Percentiles rank a stretch among this genome's conserved stretches.
Conservation (phyloP, 1,140 invertebrate genomes). For the Berghia stephanieae region DNA sequence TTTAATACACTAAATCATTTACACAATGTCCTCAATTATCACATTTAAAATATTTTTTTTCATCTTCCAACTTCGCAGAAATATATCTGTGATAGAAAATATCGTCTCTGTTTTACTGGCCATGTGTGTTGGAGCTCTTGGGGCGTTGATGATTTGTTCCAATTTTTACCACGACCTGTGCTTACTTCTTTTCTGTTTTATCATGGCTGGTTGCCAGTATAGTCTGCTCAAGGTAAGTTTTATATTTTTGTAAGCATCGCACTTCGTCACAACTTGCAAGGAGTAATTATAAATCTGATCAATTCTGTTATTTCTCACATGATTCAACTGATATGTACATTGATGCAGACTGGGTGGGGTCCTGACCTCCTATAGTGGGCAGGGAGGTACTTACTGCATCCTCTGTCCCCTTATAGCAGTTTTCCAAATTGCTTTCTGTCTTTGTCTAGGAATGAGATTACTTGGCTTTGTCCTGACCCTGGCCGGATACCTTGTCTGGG, state of each 20-base stretch:
- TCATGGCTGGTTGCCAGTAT: constrained; percentile 97
- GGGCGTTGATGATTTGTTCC: constrained; percentile 82
- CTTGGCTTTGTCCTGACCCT: no score
- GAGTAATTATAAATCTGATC: no score
- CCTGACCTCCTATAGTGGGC: no score
- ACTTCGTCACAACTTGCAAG: no score
- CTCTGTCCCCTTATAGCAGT: no score
- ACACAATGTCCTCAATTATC: not conserved
- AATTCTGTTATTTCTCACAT: no score
- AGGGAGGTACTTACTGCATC: no score
- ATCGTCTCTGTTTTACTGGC: constrained; percentile 85
- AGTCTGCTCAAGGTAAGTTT: constrained; percentile 83
- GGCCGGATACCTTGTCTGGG: no score
- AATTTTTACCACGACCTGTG: constrained; percentile 91
- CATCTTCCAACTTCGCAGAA: constrained; percentile 68
- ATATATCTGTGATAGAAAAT: constrained; percentile 84
- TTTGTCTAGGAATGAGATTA: no score
- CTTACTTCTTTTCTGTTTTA: constrained; percentile 94
- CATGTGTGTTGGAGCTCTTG: constrained; percentile 85
- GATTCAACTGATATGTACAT: no score
- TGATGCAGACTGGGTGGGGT: no score
- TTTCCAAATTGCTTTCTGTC: no score
- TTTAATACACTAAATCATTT: not conserved
- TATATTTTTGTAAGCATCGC: not conserved
- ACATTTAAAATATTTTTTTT: not conserved